Conservation (phyloP, 2,113 vertebrate species). For the Lophochroa leadbeateri region DNA sequence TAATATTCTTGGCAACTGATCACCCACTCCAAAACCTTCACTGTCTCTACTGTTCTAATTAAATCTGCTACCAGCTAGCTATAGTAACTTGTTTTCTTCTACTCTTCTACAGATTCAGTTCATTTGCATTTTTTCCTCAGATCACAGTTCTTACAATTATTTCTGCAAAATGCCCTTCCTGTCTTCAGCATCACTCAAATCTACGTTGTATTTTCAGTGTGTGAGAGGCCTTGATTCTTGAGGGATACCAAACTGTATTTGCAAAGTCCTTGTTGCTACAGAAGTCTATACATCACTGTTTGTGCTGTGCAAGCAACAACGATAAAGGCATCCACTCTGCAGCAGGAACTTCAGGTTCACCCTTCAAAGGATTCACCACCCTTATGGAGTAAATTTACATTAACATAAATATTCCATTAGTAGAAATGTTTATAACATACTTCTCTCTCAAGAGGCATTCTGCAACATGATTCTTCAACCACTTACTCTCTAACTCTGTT, state of each 20-base stretch:
- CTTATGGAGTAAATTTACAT: conserved; percentile 61
- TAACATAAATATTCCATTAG: conserved; percentile 69
- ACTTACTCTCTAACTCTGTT: not conserved
- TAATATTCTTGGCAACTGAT: not conserved
- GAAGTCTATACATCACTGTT: not conserved
- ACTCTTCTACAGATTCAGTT: not conserved
- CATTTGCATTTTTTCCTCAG: not conserved
- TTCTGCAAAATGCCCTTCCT: not conserved
- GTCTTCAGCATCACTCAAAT: not conserved
- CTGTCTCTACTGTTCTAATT: not conserved
- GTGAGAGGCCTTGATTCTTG: not conserved
- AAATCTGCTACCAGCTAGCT: not conserved
- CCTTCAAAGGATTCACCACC: conserved; percentile 33
- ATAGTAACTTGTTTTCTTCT: not conserved
- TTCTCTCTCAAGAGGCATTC: conserved; percentile 66
- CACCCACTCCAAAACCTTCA: not conserved
- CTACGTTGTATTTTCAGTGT: not conserved
- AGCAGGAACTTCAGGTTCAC: not conserved
- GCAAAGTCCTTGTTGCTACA: not conserved
- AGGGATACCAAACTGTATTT: not conserved
- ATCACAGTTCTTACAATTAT: not conserved
- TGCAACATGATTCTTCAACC: conserved; percentile 67
- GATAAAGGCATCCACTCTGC: not conserved
- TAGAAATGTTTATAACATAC: conserved; percentile 58
- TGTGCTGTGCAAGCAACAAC: not conserved